Conservation (phyloP, 1,140 invertebrate genomes). For the Aleiodes sp. region DNA sequence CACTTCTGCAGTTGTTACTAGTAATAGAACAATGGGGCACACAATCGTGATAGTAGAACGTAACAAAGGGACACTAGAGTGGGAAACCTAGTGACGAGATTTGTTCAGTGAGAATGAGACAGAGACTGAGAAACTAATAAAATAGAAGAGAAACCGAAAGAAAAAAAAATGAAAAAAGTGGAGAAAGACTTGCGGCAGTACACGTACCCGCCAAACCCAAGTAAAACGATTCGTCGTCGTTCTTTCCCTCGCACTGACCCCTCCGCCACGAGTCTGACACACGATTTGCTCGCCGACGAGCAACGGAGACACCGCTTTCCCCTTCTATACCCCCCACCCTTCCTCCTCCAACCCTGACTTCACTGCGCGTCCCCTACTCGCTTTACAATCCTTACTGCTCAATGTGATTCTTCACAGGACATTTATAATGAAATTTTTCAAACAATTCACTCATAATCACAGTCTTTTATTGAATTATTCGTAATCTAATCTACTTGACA, state of each 20-base stretch:
- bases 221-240: conserved; percentile 54
- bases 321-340: neutral
- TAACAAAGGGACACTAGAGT: conserved; percentile 12
- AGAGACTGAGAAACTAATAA: no score
- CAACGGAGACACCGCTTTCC: conserved; percentile 17
- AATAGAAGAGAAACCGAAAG: no score
- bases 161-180: no score
- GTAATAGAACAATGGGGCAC: neutral
- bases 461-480: no score
- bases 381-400: no score
- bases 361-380: neutral
- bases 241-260: conserved; percentile 60
- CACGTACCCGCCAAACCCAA: conserved; percentile 60
- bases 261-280: conserved; percentile 62
- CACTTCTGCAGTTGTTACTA: neutral
- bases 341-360: neutral
- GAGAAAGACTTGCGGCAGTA: conserved; percentile 38
- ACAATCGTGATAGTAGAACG: neutral
- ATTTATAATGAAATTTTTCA: no score
- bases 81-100: no score
- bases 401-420: no score
- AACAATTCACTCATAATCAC: no score
- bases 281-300: conserved; percentile 51
- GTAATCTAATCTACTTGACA: no score
- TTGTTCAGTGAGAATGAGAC: no score